Percentiles rank a stretch among this genome's conserved stretches.
Evolutionary conservation across 2,113 vertebrate genomes (phyloP).

Genomic region (Sphyrna mokarran): DNA sequence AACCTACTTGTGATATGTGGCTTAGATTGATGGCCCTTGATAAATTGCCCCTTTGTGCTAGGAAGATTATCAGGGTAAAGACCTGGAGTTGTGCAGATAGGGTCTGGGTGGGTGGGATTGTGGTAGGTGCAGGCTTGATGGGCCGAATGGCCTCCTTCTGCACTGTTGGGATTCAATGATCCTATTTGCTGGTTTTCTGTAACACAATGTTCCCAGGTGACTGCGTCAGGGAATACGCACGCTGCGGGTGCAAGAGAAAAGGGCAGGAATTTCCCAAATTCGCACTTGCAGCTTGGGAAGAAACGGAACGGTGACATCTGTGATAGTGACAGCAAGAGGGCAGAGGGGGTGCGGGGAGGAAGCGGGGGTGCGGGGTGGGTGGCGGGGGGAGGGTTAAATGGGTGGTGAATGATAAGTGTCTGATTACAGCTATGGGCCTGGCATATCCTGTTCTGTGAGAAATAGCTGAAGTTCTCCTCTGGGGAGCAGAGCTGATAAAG

Average conservation of each 20-base stretch:
- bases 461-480: background rate
- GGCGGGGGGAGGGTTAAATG: too few species aligned
- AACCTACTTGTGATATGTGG: too few species aligned
- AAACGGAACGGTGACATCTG: too few species aligned
- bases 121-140: too few species aligned
- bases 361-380: background rate
- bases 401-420: background rate
- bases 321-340: background rate
- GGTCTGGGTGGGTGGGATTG: too few species aligned
- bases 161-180: too few species aligned
- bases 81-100: too few species aligned
- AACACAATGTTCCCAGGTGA: background rate
- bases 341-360: too few species aligned
- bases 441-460: background rate
- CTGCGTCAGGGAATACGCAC: background rate
- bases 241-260: background rate
- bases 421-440: background rate
- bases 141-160: too few species aligned
- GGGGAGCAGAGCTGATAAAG: background rate
- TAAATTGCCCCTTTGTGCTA: too few species aligned
- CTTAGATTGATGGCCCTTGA: too few species aligned
- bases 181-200: background rate
- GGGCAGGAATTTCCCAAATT: background rate
- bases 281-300: background rate
- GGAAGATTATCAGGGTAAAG: too few species aligned